Percentiles rank a stretch among this genome's conserved stretches.
phyloP scores from a whole-genome alignment of 2,113 vertebrate species.

The Misgurnus anguillicaudatus region DNA sequence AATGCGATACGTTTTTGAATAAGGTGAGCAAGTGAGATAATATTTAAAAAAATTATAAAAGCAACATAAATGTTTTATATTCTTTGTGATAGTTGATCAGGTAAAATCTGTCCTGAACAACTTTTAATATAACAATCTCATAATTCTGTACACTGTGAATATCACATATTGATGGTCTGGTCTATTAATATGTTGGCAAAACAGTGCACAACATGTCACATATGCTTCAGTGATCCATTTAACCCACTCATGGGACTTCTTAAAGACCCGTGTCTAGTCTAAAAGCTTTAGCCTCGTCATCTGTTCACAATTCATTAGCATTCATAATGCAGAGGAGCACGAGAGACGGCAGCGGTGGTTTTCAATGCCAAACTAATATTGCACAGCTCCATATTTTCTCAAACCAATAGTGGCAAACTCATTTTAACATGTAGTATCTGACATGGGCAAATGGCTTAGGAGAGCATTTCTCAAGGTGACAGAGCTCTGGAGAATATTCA shows the following conservation, averaged over 20 bases:
- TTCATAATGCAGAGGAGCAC: conserved; percentile 60
- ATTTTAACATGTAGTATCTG: not conserved
- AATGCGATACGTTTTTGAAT: too few species aligned
- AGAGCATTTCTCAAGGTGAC: conserved; percentile 66
- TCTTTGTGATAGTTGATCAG: too few species aligned
- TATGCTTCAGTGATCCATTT: too few species aligned
- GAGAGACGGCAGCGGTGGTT: conserved; percentile 52
- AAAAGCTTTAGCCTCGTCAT: conserved; percentile 62
- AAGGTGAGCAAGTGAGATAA: too few species aligned
- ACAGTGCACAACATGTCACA: too few species aligned
- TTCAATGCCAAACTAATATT: not conserved
- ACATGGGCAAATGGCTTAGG: not conserved
- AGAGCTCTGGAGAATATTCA: conserved; percentile 46
- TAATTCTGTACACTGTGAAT: too few species aligned
- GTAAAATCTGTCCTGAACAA: too few species aligned
- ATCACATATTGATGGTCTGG: not conserved
- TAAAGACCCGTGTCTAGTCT: not conserved
- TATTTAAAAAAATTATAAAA: too few species aligned
- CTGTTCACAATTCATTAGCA: conserved; percentile 69
- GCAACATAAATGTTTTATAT: too few species aligned
- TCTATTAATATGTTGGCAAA: not conserved
- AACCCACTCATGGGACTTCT: not conserved
- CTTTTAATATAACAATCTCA: too few species aligned
- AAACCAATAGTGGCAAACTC: not conserved
- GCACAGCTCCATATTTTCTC: not conserved